Evolutionary conservation across 2,797 vertebrate genomes (phyloP).

Genomic region (Amphiprion clarkii): DNA sequence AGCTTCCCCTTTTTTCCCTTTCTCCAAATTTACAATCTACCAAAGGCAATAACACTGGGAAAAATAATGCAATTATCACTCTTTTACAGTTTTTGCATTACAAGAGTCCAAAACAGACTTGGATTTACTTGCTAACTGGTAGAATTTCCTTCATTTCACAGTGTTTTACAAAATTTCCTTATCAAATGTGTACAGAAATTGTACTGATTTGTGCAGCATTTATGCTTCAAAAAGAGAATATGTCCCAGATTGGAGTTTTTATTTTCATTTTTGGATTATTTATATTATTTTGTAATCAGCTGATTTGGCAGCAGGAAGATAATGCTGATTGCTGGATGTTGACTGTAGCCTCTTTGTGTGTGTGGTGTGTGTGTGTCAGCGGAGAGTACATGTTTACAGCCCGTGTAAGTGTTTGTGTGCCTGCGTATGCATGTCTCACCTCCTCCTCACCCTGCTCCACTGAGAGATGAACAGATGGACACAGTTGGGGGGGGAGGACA

Average conservation of each 20-base stretch:
- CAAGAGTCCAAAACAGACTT: background rate
- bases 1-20: too few relatives aligned
- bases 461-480: constrained; percentile 82
- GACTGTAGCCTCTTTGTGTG: constrained; percentile 8
- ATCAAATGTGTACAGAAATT: background rate
- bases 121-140: too few relatives aligned
- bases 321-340: constrained; percentile 11
- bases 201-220: too few relatives aligned
- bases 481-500: constrained; percentile 56
- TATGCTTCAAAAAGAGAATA: background rate
- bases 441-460: constrained; percentile 74
- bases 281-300: background rate
- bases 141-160: too few relatives aligned
- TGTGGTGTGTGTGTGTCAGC: constrained; percentile 25
- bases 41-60: background rate
- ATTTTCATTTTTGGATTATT: too few relatives aligned
- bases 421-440: constrained; percentile 72
- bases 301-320: background rate
- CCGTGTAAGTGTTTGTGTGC: constrained; percentile 67
- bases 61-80: too few relatives aligned
- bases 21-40: too few relatives aligned
- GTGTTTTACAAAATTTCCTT: background rate
- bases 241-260: background rate
- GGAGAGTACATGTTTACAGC: constrained; percentile 65
- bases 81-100: too few relatives aligned